A percentile compares a stretch with the other conserved stretches of the same genome.
Evolutionary conservation across 2,888 invertebrate genomes (phyloP).

Genomic region (Selenia dentaria): DNA sequence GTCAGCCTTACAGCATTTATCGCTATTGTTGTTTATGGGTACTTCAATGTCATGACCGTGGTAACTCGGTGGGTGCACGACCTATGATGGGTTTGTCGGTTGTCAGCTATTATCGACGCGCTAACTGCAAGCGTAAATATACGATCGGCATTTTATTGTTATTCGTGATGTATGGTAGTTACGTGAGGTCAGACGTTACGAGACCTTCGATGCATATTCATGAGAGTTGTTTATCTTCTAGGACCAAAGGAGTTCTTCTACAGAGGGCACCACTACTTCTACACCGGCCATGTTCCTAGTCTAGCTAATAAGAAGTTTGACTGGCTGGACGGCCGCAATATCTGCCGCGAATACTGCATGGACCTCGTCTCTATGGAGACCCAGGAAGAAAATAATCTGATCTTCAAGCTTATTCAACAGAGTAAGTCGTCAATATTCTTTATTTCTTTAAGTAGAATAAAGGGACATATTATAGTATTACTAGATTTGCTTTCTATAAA

Average conservation of each 20-base stretch:
- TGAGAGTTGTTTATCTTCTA: conserved; percentile 49
- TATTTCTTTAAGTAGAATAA: too few species aligned
- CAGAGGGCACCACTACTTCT: conserved; percentile 95
- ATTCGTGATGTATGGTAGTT: conserved; percentile 35
- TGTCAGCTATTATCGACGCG: conserved; percentile 42
- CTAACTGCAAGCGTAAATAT: conserved; percentile 35
- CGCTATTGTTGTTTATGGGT: conserved; percentile 52
- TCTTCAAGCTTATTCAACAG: conserved; percentile 94
- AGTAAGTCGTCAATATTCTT: too few species aligned
- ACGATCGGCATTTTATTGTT: conserved; percentile 35
- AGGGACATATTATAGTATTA: too few species aligned
- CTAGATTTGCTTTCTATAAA: too few species aligned
- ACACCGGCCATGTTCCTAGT: conserved; percentile 91
- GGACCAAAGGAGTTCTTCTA: conserved; percentile 96
- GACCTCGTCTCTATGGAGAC: conserved; percentile 95
- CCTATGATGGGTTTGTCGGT: conserved; percentile 40
- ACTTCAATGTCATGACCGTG: conserved; percentile 76
- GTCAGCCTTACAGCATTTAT: conserved; percentile 44
- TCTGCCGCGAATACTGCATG: conserved; percentile 97
- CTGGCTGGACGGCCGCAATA: conserved; percentile 95
- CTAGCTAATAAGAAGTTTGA: conserved; percentile 93
- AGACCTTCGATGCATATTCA: conserved; percentile 28
- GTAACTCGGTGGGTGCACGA: conserved; percentile 54
- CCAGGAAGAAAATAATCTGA: conserved; percentile 95
- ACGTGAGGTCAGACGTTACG: conserved; percentile 42